Evolutionary conservation across 1,140 invertebrate species (phyloP), one percentile per base, ranked within the genome.

Genomic region (Linepithema humile): DNA sequence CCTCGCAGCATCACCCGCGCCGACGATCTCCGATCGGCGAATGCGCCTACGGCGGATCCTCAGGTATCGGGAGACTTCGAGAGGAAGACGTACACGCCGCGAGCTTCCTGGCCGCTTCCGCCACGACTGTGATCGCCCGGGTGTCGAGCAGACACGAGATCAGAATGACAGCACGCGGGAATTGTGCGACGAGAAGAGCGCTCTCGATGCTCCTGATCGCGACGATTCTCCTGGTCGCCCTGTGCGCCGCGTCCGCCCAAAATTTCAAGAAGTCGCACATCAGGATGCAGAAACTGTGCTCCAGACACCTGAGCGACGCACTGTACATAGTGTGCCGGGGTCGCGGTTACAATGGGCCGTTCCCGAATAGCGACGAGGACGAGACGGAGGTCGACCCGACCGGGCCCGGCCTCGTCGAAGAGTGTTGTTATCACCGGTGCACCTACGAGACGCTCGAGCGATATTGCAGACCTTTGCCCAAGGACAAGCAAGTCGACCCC

Each of bases 281-380:
- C 50, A 69, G 75, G 5, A 85, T 86, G 38, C 60, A 90, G 0
- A 84, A 91, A 64, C 64, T 93, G 17, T 93, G 92, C 85, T 93
- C 93, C 3, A 89, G 77, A 17, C 88, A 67, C 15, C 84, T 93
- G 7, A 91, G 91, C 88, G 91, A 93, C 45, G 90, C 92, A 0
- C 45, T 93, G 6, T 72, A 88, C 20, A 67, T 93, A 2, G 70
- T 91, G 6, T 93, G 93, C 62, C 83, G 84, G 53, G 90, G 87
- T 2, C 83, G 91, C 5, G 92, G 92, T 3, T 93, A 89, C 85
- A 93, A 93, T 82, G 92, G 91, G 35, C 92, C 92, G 0, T 93
- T 91, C 59, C 88, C 90, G 17, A 89, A 90, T 59, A 90, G 88
- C 65, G 85, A 78, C n/a, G 92, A 93, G 45, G 88, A 87, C 20